Conservation (phyloP, 2,113 vertebrate species). For the Circaetus cinerascens region DNA sequence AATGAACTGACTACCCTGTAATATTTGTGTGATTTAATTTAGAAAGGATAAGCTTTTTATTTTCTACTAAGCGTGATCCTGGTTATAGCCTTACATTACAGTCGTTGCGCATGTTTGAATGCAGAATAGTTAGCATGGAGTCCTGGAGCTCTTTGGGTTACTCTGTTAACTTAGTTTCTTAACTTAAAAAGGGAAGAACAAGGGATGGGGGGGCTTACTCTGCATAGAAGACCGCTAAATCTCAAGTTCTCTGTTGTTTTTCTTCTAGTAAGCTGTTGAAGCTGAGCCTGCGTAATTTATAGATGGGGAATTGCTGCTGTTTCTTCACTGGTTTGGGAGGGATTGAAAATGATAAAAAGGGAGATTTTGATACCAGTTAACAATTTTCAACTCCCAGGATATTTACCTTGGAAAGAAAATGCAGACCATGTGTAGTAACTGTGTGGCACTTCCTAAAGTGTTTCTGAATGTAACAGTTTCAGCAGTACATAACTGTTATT, state of each 20-base stretch:
- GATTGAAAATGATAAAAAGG: not conserved
- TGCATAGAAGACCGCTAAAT: not conserved
- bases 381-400: not conserved
- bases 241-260: not conserved
- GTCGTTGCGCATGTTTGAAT: not conserved
- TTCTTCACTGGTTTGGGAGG: not conserved
- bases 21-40: slow-evolving; percentile 13
- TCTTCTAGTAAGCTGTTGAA: not conserved
- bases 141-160: not conserved
- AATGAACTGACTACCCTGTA: slow-evolving; percentile 23
- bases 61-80: not conserved
- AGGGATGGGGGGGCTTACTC: not conserved
- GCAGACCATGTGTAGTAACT: not conserved
- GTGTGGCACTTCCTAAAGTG: not conserved
- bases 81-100: not conserved
- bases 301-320: not conserved
- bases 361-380: not conserved
- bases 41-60: slow-evolving; percentile 21
- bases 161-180: not conserved
- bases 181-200: not conserved
- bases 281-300: not conserved
- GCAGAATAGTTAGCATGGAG: not conserved
- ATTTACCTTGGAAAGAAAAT: not conserved
- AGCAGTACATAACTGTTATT: not conserved
- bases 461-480: not conserved